Conservation (phyloP, 2,888 invertebrate genomes). For the Brachypalpus laphriformis region DNA sequence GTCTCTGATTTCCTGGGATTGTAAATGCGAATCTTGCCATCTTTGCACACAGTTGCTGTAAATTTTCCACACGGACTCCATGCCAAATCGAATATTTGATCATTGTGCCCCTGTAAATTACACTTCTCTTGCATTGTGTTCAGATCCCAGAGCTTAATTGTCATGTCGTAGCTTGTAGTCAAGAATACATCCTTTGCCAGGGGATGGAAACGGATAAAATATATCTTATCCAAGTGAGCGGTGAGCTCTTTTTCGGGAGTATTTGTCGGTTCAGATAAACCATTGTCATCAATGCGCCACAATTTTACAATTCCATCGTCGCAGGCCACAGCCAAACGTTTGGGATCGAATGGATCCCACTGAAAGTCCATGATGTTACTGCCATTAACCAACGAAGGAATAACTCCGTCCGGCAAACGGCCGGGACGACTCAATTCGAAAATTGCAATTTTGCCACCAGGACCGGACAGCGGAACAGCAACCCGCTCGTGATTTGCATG, state of each 20-base stretch:
- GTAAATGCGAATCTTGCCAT: conserved; percentile 91
- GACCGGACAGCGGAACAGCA: conserved; percentile 94
- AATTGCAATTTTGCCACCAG: conserved; percentile 94
- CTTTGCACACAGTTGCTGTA: conserved; percentile 94
- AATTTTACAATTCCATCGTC: conserved; percentile 93
- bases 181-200: conserved; percentile 93
- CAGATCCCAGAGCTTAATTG: conserved; percentile 94
- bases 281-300: conserved; percentile 90
- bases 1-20: conserved; percentile 88
- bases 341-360: conserved; percentile 95
- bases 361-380: conserved; percentile 95
- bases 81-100: conserved; percentile 95
- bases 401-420: conserved; percentile 90
- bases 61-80: conserved; percentile 96
- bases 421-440: conserved; percentile 91
- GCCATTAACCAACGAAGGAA: conserved; percentile 94
- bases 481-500: conserved; percentile 94
- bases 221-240: conserved; percentile 95
- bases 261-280: conserved; percentile 90
- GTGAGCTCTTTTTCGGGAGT: conserved; percentile 87
- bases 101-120: conserved; percentile 89
- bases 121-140: conserved; percentile 86
- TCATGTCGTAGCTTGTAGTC: conserved; percentile 95
- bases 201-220: conserved; percentile 95
- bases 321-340: conserved; percentile 92